A percentile compares a stretch with the other conserved stretches of the same genome.
Conservation (phyloP, 2,797 vertebrate species). For the Selene dorsalis region DNA sequence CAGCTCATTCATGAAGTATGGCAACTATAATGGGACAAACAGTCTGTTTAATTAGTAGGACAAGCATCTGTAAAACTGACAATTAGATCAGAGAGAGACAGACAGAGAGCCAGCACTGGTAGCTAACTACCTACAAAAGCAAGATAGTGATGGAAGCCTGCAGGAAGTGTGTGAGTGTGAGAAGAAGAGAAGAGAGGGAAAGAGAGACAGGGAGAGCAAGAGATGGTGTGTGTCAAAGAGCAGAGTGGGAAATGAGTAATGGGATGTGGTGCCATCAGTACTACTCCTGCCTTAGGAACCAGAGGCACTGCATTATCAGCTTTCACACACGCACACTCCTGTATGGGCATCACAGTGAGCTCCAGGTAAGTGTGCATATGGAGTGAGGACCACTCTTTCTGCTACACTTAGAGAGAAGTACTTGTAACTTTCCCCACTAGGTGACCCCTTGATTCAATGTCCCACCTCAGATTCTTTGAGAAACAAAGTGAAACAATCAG, state of each 20-base stretch:
- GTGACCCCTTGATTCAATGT: too few relatives aligned
- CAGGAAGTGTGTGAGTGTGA: conserved; percentile 1
- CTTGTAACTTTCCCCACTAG: too few relatives aligned
- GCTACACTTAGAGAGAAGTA: too few relatives aligned
- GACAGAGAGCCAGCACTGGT: not conserved
- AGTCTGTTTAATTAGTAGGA: not conserved
- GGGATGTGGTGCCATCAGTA: conserved; percentile 47
- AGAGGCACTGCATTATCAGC: conserved; percentile 50
- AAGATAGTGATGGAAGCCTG: not conserved
- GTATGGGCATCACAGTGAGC: too few relatives aligned
- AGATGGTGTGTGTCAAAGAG: conserved; percentile 36
- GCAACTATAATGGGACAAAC: conserved; percentile 81
- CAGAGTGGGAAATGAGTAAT: conserved; percentile 53
- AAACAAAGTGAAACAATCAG: too few relatives aligned
- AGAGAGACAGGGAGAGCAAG: conserved; percentile 19
- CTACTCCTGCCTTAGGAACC: conserved; percentile 16
- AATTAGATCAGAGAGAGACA: conserved; percentile 1
- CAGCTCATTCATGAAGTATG: conserved; percentile 92
- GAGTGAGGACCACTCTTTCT: too few relatives aligned
- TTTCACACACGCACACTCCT: not conserved
- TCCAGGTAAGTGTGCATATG: too few relatives aligned
- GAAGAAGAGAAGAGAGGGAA: conserved; percentile 6
- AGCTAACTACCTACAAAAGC: conserved; percentile 16
- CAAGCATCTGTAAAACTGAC: not conserved
- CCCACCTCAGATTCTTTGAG: too few relatives aligned